Base-by-base conservation (phyloP, 2,113 vertebrate genomes). In the Maccullochella peelii region DNA sequence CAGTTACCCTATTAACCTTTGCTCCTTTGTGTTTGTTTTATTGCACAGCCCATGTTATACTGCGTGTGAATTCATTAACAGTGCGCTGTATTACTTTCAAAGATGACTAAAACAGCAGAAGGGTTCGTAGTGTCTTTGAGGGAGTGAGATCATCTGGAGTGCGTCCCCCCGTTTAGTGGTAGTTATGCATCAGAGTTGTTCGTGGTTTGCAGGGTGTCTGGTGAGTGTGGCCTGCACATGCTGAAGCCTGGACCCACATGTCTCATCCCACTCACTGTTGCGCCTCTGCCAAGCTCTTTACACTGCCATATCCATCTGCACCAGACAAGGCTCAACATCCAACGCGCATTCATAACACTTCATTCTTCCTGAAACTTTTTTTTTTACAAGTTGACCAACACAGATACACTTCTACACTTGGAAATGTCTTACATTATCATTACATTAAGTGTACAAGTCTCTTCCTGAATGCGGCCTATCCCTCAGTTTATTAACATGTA, bases 181-280 rank as follows among this genome's bases (percentile, higher is more conserved):
- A 80, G 85, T 80, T 69, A 44, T 86, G 75, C 42, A 54, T 83
- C 75, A 44, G 73, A 70, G 82, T 20, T 73, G 66, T 74, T 63
- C 1, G 25, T 82, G 86, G 80, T 86, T 84, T 86, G 65, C 67
- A 9, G 57, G 80, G 67, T 86, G 89, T 85, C 80, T 65, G 63
- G 79, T 79, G 73, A 85, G 69, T 73, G 78, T 85, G 69, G 57
- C 62, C 68, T 84, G 74, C 76, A 71, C 83, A 87, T 67, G 83
- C 75, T 88, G 82, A 69, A 85, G 62, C 73, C 73, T 77, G 75
- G 42, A 85, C 85, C 78, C 83, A 84, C 89, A 88, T 90, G 86
- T 83, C 84, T 61, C 70, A 11, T 79, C 80, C 83, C 84, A 76
- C 79, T 81, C 87, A 62, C 74, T 74, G 57, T 38, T 65, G 59